A percentile compares a stretch with the other conserved stretches of the same genome.
Evolutionary conservation across 2,888 invertebrate species (phyloP).

Genomic region (Iphiclides podalirius): DNA sequence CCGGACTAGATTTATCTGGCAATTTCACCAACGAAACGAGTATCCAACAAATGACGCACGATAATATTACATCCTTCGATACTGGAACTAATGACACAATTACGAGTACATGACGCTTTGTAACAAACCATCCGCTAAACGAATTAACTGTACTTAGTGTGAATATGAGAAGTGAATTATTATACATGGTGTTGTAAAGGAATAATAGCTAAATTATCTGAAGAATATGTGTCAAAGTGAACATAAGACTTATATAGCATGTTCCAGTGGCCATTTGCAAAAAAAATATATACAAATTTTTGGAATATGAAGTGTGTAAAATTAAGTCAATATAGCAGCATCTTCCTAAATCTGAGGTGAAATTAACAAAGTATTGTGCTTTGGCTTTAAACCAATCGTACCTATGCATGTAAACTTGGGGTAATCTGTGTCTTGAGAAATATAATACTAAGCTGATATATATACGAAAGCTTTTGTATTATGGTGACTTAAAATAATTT

Average conservation of each 20-base stretch:
- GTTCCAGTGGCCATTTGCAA: neutral
- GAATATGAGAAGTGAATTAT: neutral
- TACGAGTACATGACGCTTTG: constrained; percentile 13
- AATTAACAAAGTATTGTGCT: no score
- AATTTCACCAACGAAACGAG: constrained; percentile 26
- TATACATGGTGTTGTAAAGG: constrained; percentile 6
- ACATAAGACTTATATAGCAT: neutral
- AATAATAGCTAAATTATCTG: neutral
- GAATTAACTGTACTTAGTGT: constrained; percentile 6
- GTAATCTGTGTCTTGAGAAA: no score
- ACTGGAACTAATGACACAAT: constrained; percentile 17
- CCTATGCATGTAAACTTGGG: no score
- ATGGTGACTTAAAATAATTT: no score
- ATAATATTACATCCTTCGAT: constrained; percentile 26
- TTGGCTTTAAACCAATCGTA: no score
- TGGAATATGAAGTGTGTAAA: neutral
- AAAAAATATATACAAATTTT: neutral
- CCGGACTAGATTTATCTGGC: constrained; percentile 24
- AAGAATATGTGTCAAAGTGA: constrained; percentile 7
- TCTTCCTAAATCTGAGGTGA: no score
- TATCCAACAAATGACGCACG: constrained; percentile 26
- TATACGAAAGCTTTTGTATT: no score
- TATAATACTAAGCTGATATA: no score
- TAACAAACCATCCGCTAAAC: constrained; percentile 5
- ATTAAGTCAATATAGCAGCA: no score